Conservation (phyloP, 2,797 vertebrate genomes). For the Pagetopsis macropterus region DNA sequence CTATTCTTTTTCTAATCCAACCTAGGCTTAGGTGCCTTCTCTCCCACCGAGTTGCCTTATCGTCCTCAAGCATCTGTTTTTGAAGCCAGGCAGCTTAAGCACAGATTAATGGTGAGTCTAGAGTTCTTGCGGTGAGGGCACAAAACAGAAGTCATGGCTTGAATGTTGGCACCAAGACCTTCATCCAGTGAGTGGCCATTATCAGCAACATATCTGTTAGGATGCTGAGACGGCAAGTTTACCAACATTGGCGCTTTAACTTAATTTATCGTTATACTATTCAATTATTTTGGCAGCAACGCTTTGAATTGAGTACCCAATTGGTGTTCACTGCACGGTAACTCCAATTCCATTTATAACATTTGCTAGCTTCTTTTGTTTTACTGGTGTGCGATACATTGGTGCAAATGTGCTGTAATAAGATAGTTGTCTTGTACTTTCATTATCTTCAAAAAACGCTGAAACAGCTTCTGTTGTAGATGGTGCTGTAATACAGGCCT, state of each 20-base stretch:
- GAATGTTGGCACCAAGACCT: slow-evolving; percentile 54
- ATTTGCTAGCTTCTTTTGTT: slow-evolving; percentile 42
- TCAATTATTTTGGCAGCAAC: slow-evolving; percentile 3
- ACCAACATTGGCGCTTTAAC: slow-evolving; percentile 34
- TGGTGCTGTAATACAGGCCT: slow-evolving; percentile 38
- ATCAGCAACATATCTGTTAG: slow-evolving; percentile 63
- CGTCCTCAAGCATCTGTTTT: slow-evolving; percentile 80
- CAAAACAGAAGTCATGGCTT: slow-evolving; percentile 65
- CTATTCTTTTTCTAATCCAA: slow-evolving; percentile 61
- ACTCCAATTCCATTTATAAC: slow-evolving; percentile 27
- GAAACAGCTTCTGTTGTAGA: slow-evolving; percentile 62
- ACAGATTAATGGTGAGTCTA: slow-evolving; percentile 78
- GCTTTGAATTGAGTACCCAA: slow-evolving; percentile 17
- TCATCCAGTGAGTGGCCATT: slow-evolving; percentile 43
- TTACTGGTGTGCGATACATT: slow-evolving; percentile 35
- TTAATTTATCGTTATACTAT: slow-evolving; percentile 54
- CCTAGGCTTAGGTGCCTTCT: slow-evolving; percentile 68
- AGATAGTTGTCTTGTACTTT: slow-evolving; percentile 61
- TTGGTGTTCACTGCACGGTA: slow-evolving; percentile 7
- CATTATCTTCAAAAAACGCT: slow-evolving; percentile 63
- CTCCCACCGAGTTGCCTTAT: slow-evolving; percentile 78
- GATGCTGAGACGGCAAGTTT: slow-evolving; percentile 64
- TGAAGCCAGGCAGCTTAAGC: slow-evolving; percentile 77
- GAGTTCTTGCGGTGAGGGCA: slow-evolving; percentile 69
- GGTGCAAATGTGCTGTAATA: slow-evolving; percentile 56